These are phyloP conservation scores for Hemicentrotus pulcherrimus DNA, from an alignment of 35 echinoderm and acorn worm genomes.

Conservation along the genomic window DNA sequence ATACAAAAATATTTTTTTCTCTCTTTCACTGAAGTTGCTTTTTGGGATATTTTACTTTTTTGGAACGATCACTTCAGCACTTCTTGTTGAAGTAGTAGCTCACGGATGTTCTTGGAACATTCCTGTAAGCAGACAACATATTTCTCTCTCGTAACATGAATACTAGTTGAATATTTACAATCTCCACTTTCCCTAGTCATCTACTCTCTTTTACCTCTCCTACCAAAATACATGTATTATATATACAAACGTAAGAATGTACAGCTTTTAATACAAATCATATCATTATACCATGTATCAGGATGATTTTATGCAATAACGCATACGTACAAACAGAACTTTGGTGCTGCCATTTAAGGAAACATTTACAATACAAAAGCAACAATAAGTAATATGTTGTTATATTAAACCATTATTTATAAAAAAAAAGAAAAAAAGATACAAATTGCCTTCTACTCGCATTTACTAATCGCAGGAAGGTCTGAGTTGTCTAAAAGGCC, in stretches of 20 bases:
- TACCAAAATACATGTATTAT: background rate
- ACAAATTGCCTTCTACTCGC: too few relatives aligned
- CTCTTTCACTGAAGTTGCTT: background rate
- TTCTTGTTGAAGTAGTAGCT: background rate
- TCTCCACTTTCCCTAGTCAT: background rate
- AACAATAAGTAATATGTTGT: background rate
- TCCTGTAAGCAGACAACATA: background rate
- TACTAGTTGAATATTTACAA: conserved; percentile 20
- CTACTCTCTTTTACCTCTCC: background rate
- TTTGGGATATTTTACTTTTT: background rate
- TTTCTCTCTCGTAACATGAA: background rate
- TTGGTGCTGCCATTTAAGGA: background rate
- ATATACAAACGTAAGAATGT: conserved; percentile 1
- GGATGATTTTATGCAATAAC: background rate
- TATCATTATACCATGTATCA: background rate
- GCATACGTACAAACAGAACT: background rate
- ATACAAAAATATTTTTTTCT: background rate
- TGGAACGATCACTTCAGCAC: background rate
- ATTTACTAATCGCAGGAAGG: background rate
- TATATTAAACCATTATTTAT: background rate
- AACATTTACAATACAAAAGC: background rate
- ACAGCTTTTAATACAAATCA: background rate
- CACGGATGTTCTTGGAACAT: background rate
- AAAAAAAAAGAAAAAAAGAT: background rate
- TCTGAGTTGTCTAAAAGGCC: background rate